A percentile compares a stretch with the other conserved stretches of the same genome.
Evolutionary conservation across 2,888 invertebrate species (phyloP).

Genomic region (Plebejus anna): DNA sequence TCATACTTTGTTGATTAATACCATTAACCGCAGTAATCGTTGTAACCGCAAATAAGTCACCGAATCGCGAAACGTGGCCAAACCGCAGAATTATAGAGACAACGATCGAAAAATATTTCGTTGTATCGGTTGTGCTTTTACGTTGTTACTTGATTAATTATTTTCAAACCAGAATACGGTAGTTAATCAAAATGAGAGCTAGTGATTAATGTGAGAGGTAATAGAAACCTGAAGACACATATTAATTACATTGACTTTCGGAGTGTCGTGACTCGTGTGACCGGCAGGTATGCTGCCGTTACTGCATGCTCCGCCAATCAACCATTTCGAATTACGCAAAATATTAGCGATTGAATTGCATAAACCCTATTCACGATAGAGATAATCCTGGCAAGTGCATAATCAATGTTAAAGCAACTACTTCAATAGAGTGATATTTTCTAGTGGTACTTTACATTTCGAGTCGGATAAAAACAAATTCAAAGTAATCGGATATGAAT

Average conservation of each 20-base stretch:
- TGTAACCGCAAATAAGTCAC: constrained; percentile 18
- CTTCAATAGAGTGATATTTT: constrained; percentile 9
- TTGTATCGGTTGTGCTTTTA: neutral
- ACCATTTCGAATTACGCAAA: constrained; percentile 58
- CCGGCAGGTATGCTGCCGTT: constrained; percentile 68
- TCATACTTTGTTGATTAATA: neutral
- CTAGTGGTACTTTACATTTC: neutral
- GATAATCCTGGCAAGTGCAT: constrained; percentile 19
- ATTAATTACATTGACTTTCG: constrained; percentile 47
- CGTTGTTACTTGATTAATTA: neutral
- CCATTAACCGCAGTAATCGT: neutral
- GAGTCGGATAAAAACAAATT: neutral
- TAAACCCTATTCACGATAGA: neutral
- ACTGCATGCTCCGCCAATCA: constrained; percentile 64
- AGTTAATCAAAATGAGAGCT: constrained; percentile 24
- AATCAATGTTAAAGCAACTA: neutral
- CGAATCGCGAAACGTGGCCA: neutral
- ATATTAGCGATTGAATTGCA: constrained; percentile 17
- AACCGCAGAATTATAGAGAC: constrained; percentile 18
- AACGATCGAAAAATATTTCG: neutral
- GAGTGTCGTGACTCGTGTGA: constrained; percentile 64
- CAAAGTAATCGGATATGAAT: neutral
- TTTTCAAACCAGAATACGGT: neutral
- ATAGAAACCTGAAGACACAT: constrained; percentile 35
- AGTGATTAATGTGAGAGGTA: constrained; percentile 30